Evolutionary conservation across 2,888 invertebrate genomes (phyloP), one percentile per base, ranked within the genome.

Genomic region (Cabera pusaria): DNA sequence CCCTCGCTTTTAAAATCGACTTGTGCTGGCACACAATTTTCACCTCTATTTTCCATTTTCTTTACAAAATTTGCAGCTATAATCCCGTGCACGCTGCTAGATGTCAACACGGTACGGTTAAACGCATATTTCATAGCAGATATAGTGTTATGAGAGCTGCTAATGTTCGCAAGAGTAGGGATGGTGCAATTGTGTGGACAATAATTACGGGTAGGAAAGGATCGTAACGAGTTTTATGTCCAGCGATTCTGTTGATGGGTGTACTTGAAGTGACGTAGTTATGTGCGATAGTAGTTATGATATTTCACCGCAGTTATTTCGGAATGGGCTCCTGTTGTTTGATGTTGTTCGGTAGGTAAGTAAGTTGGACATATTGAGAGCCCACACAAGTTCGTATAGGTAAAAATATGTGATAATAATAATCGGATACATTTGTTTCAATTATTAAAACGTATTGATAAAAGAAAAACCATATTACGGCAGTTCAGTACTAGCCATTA

Each of bases 1-100:
- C 76, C 82, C 82, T 74, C 81, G 77, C 79, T 74, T 84, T 85
- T 78, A 78, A 82, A 78, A 74, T 70, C 69, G 64, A 71, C 73
- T 74, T 74, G 61, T 59, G 52, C 46, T 44, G 23, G 36, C 59
- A 59, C 31, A 56, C 70, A 56, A 77, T 59, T 66, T 40, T 63
- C 69, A 66, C 64, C 70, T 73, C 55, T 75, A 65, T 56, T 32
- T 36, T 22, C 40, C 38, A 20, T 17, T 23, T 22, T 21, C 22
- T 38, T 38, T 20, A 24, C 54, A 14, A 14, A 14, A 14, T 14
- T n/a, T 71, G 64, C 57, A 52, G 51, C 44, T 53, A 64, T 48
- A 65, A 59, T 75, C 59, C 68, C 59, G 54, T 59, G 53, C 39
- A 36, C 44, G 31, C 24, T 40, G 44, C 21, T 34, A 45, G 46